Evolutionary conservation across 2,113 vertebrate genomes (phyloP).

Genomic region (Cottus gobio): DNA sequence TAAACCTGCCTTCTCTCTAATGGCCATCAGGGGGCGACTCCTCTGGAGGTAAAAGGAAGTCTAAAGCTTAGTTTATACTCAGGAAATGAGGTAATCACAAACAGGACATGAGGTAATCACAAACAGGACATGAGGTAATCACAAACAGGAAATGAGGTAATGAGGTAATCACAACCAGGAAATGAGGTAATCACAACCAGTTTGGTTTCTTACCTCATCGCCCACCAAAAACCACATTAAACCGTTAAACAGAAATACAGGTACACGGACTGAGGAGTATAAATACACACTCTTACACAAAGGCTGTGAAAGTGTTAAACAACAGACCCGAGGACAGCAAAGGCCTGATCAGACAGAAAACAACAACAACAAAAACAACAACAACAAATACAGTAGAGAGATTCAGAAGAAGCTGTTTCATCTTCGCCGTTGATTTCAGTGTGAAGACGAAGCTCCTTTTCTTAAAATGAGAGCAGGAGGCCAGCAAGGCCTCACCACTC

Average conservation of each 20-base stretch:
- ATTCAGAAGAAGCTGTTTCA: slow-evolving; percentile 4
- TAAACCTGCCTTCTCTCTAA: not conserved
- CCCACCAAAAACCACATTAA: not conserved
- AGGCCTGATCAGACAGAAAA: not conserved
- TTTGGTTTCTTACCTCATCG: not conserved
- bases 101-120: no score
- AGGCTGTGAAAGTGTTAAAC: not conserved
- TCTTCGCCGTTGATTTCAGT: slow-evolving; percentile 2
- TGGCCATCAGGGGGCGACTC: not conserved
- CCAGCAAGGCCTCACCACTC: slow-evolving; percentile 15
- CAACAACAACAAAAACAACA: not conserved
- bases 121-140: no score
- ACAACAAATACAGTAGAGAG: slow-evolving; percentile 2
- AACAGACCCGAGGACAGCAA: slow-evolving; percentile 1
- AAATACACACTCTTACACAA: not conserved
- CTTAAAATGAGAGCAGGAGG: slow-evolving; percentile 48
- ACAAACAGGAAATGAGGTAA: no score
- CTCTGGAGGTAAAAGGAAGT: not conserved
- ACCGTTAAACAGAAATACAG: not conserved
- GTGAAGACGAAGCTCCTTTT: not conserved
- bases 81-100: no score
- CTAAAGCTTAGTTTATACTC: no score
- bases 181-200: no score
- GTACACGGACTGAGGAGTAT: not conserved
- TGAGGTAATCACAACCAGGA: no score